These are phyloP conservation scores for Aproaerema taeniolella DNA, from an alignment of 2,888 invertebrate genomes.

Conservation along the genomic window DNA sequence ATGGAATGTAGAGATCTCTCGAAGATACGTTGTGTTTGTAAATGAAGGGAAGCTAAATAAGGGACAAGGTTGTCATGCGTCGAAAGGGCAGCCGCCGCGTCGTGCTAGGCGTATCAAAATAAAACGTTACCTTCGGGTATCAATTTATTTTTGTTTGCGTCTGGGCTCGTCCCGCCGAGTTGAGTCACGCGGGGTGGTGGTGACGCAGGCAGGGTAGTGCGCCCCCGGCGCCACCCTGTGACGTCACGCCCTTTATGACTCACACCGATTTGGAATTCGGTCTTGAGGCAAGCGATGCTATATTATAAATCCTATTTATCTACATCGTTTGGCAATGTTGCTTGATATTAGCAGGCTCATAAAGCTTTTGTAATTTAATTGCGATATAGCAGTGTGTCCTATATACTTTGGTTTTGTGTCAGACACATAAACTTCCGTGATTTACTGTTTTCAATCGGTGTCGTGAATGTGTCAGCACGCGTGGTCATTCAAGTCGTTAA, in stretches of 20 bases:
- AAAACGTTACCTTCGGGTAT: conserved; percentile 12
- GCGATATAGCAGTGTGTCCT: no score
- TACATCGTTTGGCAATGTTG: no score
- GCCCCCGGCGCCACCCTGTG: conserved; percentile 39
- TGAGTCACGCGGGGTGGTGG: conserved; percentile 41
- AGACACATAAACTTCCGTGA: no score
- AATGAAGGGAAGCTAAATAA: conserved; percentile 3
- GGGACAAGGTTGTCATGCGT: conserved; percentile 6
- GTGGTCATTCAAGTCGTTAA: conserved; percentile 6
- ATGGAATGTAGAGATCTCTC: neutral
- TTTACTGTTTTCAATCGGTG: no score
- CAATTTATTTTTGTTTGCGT: conserved; percentile 38
- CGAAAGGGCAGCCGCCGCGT: conserved; percentile 4
- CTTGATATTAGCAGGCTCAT: no score
- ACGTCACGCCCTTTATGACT: conserved; percentile 52
- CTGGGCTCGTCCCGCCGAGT: conserved; percentile 27
- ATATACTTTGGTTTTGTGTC: no score
- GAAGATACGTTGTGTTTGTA: neutral
- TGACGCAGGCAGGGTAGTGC: conserved; percentile 43
- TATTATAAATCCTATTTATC: no score
- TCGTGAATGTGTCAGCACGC: neutral
- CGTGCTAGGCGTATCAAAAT: conserved; percentile 3
- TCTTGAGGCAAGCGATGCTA: conserved; percentile 7
- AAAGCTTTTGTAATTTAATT: no score
- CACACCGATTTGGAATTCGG: conserved; percentile 42